Base-by-base conservation (phyloP, 2,888 invertebrate genomes). In the Xestia rhomboidea region DNA sequence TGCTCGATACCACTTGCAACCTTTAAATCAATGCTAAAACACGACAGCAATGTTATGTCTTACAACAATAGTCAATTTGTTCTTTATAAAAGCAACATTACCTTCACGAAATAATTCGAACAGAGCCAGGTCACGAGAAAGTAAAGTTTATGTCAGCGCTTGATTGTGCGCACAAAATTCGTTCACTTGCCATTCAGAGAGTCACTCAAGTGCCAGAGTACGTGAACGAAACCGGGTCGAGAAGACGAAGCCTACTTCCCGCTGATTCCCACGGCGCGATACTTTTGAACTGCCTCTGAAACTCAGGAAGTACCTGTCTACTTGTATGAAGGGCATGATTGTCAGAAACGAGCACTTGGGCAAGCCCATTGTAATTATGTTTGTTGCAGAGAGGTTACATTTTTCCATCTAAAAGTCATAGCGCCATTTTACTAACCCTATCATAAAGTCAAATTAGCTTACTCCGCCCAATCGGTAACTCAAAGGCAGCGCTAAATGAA, bases 181-280 rank as follows among this genome's bases (percentile, higher is more conserved):
- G 90, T 91, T 90, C 91, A 90, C 90, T 92, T 92, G 89, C 89
- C 90, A 92, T 93, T 91, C 90, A 87, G 77, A 85, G 87, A 89
- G 86, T 79, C 89, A 85, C 89, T 90, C 87, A 81, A 87, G 76
- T 85, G 85, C 41, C 85, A 75, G 81, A 72, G 81, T 87, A 93
- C 92, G 92, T 93, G 93, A 94, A 91, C 87, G 89, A 89, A 95
- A 95, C 95, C 93, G 89, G 94, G 95, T 93, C 94, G 91, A 90
- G 88, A 88, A 90, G 91, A 89, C 88, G 89, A 89, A 89, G 87
- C 89, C 89, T 84, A 88, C 87, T 88, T 89, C 77, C 51, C 34
- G 63, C 73, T 69, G 82, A 86, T 87, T 88, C 89, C 75, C 85
- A 86, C 83, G 78, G 66, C 68, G 66, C 68, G 82, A 83, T 84